These are phyloP conservation scores for Beris morrisii DNA, from an alignment of 2,888 invertebrate species.

Conservation along the genomic window DNA sequence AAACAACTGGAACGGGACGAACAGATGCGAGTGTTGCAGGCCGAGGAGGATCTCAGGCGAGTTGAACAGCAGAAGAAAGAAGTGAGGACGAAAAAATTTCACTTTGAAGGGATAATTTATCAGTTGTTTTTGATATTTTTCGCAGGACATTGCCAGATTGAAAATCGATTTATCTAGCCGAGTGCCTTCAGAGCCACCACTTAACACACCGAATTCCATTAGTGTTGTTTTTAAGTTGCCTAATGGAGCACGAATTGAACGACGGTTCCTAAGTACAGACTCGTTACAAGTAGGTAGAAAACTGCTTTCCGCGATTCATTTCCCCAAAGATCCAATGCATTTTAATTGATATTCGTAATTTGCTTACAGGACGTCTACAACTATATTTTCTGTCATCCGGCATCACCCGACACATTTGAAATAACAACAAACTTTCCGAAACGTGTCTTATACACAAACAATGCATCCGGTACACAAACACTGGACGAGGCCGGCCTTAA, in stretches of 20 bases:
- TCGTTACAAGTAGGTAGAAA: conserved; percentile 71
- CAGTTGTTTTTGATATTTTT: conserved; percentile 46
- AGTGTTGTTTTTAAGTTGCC: conserved; percentile 91
- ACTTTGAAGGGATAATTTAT: neutral
- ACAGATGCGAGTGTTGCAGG: conserved; percentile 57
- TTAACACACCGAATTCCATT: conserved; percentile 70
- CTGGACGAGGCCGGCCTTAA: conserved; percentile 80
- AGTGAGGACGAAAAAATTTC: conserved; percentile 42
- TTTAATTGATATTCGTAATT: conserved; percentile 36
- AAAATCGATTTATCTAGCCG: conserved; percentile 67
- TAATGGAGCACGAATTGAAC: conserved; percentile 81
- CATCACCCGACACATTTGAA: conserved; percentile 90
- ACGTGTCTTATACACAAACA: conserved; percentile 66
- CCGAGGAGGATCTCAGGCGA: conserved; percentile 57
- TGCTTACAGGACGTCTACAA: conserved; percentile 83
- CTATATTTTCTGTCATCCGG: conserved; percentile 93
- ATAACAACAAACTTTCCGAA: conserved; percentile 96
- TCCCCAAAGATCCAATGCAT: neutral
- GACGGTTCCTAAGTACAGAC: conserved; percentile 79
- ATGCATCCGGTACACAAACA: conserved; percentile 53
- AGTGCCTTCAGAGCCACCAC: conserved; percentile 76
- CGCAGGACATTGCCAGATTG: conserved; percentile 64
- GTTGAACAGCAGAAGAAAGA: conserved; percentile 60
- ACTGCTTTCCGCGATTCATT: neutral
- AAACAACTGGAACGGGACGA: conserved; percentile 64